A percentile compares a stretch with the other conserved stretches of the same genome.
These are phyloP conservation scores for Trichechus manatus DNA, from an alignment of 2,113 vertebrate genomes.

Conservation along the genomic window DNA sequence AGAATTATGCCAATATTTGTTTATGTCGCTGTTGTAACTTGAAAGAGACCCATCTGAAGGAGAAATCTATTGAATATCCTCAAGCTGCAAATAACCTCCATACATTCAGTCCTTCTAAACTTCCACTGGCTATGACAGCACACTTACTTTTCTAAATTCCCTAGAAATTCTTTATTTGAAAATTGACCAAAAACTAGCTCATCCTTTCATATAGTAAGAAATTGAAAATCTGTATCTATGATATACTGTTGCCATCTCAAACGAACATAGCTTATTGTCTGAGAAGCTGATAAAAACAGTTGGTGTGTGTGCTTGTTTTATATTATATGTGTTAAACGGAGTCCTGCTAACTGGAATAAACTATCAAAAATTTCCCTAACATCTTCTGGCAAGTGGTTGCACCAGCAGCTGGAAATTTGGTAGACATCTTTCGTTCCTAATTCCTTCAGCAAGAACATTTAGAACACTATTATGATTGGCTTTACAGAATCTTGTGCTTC, in stretches of 20 bases:
- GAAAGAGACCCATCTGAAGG: not conserved
- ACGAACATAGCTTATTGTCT: conserved; percentile 1
- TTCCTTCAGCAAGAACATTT: conserved; percentile 69
- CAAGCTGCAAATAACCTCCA: not conserved
- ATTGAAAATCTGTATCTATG: conserved; percentile 7
- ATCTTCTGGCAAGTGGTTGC: conserved; percentile 39
- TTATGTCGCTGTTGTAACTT: conserved; percentile 26
- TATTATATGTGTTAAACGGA: not conserved
- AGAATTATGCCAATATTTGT: not conserved
- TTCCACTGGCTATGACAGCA: not conserved
- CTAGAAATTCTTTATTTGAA: conserved; percentile 54
- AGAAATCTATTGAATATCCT: not conserved
- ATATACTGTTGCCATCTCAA: not conserved
- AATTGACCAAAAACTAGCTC: not conserved
- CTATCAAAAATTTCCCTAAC: conserved; percentile 38
- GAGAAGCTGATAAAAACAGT: not conserved
- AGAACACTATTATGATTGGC: conserved; percentile 61
- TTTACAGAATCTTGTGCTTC: conserved; percentile 68
- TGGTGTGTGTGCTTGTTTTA: not conserved
- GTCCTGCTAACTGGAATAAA: conserved; percentile 1
- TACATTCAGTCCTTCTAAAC: not conserved
- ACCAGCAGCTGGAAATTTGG: conserved; percentile 61
- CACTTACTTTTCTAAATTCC: not conserved
- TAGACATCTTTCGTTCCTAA: conserved; percentile 26
- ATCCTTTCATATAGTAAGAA: conserved; percentile 25